Base-by-base conservation (phyloP, 1,140 invertebrate genomes). In the Drosophila sp. region DNA sequence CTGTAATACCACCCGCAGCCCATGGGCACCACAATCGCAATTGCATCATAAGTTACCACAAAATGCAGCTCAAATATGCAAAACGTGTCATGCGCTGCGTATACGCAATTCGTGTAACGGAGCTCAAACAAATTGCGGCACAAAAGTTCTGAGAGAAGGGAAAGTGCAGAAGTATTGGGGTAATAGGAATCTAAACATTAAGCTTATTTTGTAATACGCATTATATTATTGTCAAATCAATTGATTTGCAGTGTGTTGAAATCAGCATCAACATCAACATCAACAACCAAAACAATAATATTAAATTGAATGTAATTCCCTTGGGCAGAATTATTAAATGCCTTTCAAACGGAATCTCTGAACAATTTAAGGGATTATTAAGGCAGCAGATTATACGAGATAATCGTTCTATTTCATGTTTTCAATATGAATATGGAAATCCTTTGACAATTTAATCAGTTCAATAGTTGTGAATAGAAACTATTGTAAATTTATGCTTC, bases 11-110 rank as follows among this genome's bases (percentile, higher is more conserved):
- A 45, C 43, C 16, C 7, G 45, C 63, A 41, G 18, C 38, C 25
- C 46, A 54, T 46, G 14, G 40, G 57, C 34, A 21, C 21, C 21
- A 4, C 4, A 21, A 21, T n/a, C 21, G 21, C 21, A 21, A 21
- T 21, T 21, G 21, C 21, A 2, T 21, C 21, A 45, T 46, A 36
- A 25, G 13, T 36, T 59, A 7, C 16, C 57, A 36, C 40, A 61
- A 43, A 9, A 41, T 34, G 25, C 8, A 8, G 25, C 8, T 18
- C 7, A 46, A 50, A 13, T 40, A 11, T 21, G 25, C 29, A 21
- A 11, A 58, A 43, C n/a, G 27, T 25, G 8, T n/a, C 41, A 18
- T 63, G 63, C 29, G n/a, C n/a, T n/a, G n/a, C 76, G 77, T 77
- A 84, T 84, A 27, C 53, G 65, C 43, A 65, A 69, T 74, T 16